Evolutionary conservation across 2,888 invertebrate genomes (phyloP).

Genomic region (Esperia sulphurella): DNA sequence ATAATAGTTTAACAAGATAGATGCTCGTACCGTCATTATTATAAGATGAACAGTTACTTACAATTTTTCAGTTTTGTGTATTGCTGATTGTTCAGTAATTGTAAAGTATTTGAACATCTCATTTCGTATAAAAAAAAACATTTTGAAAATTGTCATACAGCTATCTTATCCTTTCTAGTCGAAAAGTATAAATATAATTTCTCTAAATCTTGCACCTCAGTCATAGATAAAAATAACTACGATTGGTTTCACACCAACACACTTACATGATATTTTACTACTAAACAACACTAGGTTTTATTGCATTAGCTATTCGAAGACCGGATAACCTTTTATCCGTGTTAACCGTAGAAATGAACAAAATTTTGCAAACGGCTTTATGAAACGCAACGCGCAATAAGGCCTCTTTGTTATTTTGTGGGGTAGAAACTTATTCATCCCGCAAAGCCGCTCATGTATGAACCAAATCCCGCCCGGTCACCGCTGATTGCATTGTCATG

Average conservation of each 20-base stretch:
- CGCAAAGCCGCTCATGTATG: slow-evolving; percentile 78
- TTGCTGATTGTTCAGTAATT: too few species aligned
- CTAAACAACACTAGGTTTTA: neutral
- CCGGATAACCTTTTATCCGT: slow-evolving; percentile 4
- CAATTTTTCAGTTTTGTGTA: too few species aligned
- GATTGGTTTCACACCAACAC: neutral
- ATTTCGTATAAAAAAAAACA: too few species aligned
- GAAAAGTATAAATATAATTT: too few species aligned
- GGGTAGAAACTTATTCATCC: slow-evolving; percentile 79
- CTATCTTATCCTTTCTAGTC: too few species aligned
- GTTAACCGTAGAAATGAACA: slow-evolving; percentile 38
- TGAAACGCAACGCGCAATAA: slow-evolving; percentile 67
- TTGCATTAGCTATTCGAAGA: slow-evolving; percentile 1
- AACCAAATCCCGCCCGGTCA: slow-evolving; percentile 77
- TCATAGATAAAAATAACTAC: too few species aligned
- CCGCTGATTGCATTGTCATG: slow-evolving; percentile 79
- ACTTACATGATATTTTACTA: neutral
- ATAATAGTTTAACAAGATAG: too few species aligned
- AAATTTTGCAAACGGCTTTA: slow-evolving; percentile 67
- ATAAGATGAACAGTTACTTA: too few species aligned
- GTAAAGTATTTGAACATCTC: too few species aligned
- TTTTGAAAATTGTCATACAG: too few species aligned
- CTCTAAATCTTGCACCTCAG: too few species aligned
- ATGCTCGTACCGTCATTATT: too few species aligned
- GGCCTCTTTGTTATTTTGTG: slow-evolving; percentile 73